Evolutionary conservation across 2,888 invertebrate species (phyloP), one percentile per base, ranked within the genome.

Genomic region (Diaprepes abbreviatus): DNA sequence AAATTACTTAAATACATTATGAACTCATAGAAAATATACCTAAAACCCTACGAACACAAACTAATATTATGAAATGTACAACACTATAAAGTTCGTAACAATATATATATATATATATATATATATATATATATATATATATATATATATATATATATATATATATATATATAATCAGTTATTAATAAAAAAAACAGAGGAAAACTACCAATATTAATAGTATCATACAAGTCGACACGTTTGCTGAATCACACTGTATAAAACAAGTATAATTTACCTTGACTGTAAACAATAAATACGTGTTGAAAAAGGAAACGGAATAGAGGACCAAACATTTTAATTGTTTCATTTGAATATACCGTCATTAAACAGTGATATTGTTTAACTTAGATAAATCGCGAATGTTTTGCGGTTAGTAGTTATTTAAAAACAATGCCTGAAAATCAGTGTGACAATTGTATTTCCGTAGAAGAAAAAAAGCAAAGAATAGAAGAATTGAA

Each of bases 401-500:
- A 36, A 5, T 40, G 17, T 43, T 21, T 43, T 9, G 19, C n/a
- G 4, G n/a, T 5, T 43, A n/a, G n/a, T 7, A 21, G 9, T 21
- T 19, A 10, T n/a, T 9, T 43, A 0, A 19, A 19, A 21, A 21
- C 40, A 3, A 43, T 43, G 43, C 43, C 43, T n/a, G 43, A 43
- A 43, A 21, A 43, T 43, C 3, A 1, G 2, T 21, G 4, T 12
- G 36, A 12, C 4, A 4, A 14, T 43, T 19, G 2, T 6, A 43
- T 43, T 43, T 43, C 43, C n/a, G 43, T 19, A n/a, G 43, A 43
- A 43, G 43, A 19, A 43, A 43, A 43, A 10, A 43, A 43, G 10
- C 19, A 7, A 19, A 43, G 43, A 43, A 43, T 43, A n/a, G 0
- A 10, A 1, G 43, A 43, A 1, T 43, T 43, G n/a, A 43, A 43